These are phyloP conservation scores for Gymnocheta viridis DNA, from an alignment of 2,888 invertebrate species.

Conservation along the genomic window DNA sequence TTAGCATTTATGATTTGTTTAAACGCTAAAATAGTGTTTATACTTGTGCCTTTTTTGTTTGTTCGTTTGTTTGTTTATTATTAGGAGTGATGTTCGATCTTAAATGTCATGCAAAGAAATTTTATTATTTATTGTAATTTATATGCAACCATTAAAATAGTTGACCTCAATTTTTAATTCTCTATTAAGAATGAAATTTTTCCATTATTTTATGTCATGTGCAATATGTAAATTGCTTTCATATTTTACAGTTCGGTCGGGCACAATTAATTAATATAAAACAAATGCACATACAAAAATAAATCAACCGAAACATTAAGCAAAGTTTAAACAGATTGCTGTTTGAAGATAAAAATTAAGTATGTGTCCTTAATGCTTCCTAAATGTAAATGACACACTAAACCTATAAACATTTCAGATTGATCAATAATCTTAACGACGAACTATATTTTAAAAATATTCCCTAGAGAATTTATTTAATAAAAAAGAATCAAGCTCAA, in stretches of 20 bases:
- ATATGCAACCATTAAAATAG: background rate
- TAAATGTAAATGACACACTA: background rate
- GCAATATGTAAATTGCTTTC: no score
- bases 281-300: no score
- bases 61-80: conserved; percentile 14
- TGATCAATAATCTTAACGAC: conserved; percentile 21
- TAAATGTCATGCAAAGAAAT: background rate
- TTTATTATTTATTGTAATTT: no score
- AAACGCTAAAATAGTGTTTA: conserved; percentile 6
- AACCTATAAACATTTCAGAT: background rate
- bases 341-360: no score
- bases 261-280: no score
- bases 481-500: background rate
- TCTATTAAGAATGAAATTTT: no score
- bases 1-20: conserved; percentile 24
- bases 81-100: conserved; percentile 47
- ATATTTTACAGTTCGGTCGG: no score
- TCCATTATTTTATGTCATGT: no score
- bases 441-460: conserved; percentile 22
- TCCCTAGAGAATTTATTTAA: conserved; percentile 43
- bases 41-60: background rate
- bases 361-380: no score
- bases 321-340: no score
- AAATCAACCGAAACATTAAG: no score
- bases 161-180: no score